Conservation (phyloP, 2,888 invertebrate genomes). For the Andrena haemorrhoa region DNA sequence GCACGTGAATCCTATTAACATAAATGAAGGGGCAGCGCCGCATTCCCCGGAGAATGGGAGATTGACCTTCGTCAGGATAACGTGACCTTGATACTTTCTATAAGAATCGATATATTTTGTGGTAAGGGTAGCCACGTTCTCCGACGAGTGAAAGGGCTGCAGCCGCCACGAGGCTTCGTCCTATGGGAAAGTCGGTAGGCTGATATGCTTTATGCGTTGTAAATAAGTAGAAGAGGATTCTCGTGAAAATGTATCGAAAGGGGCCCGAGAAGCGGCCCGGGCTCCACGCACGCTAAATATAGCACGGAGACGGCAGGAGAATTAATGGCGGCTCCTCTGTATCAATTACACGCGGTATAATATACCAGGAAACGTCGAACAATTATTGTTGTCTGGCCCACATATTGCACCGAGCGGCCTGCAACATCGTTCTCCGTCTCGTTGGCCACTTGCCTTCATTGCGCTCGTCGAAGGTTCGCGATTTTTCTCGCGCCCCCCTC, state of each 20-base stretch:
- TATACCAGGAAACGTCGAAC: conserved; percentile 81
- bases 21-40: conserved; percentile 67
- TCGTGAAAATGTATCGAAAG: conserved; percentile 26
- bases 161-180: conserved; percentile 21
- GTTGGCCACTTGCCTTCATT: conserved; percentile 71
- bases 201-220: background rate
- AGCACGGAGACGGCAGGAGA: conserved; percentile 58
- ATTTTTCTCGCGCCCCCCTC: conserved; percentile 33
- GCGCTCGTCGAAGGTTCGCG: conserved; percentile 57
- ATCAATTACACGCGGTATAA: conserved; percentile 78
- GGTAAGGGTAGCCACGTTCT: conserved; percentile 63
- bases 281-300: conserved; percentile 60
- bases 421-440: conserved; percentile 57
- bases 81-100: conserved; percentile 62
- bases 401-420: conserved; percentile 70
- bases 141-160: conserved; percentile 67
- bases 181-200: conserved; percentile 15
- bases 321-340: conserved; percentile 77
- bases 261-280: background rate
- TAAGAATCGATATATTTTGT: conserved; percentile 52
- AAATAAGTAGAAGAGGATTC: background rate
- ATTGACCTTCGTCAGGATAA: conserved; percentile 67
- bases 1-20: conserved; percentile 65
- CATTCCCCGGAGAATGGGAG: conserved; percentile 58
- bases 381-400: conserved; percentile 82